A percentile compares a stretch with the other conserved stretches of the same genome.
These are phyloP conservation scores for Heliconius erato DNA, from an alignment of 2,888 invertebrate genomes.

Conservation along the genomic window DNA sequence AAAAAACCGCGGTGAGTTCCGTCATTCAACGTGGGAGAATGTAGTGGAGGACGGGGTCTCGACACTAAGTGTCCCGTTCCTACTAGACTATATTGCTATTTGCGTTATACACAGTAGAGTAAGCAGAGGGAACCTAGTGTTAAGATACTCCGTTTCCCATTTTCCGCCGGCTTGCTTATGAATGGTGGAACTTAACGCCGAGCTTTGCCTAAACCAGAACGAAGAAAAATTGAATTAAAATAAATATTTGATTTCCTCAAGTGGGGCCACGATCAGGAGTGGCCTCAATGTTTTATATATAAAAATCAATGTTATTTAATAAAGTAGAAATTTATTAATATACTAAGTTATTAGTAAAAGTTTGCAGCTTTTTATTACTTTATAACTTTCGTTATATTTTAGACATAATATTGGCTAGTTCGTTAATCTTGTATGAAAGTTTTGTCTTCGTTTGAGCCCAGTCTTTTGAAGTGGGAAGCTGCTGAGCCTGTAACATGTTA, in stretches of 20 bases:
- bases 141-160: no score
- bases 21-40: neutral
- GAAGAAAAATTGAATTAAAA: no score
- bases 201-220: no score
- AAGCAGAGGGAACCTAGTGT: no score
- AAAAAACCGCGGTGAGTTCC: neutral
- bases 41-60: neutral
- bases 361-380: neutral
- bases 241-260: no score
- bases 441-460: neutral
- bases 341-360: neutral
- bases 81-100: no score
- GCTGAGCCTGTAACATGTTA: neutral
- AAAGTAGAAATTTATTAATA: neutral
- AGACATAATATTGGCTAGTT: neutral
- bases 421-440: neutral
- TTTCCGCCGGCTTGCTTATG: no score
- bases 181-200: no score
- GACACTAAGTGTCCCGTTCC: neutral
- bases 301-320: neutral
- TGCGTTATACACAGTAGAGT: no score
- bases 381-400: constrained; percentile 4
- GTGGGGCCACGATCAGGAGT: no score
- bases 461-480: constrained; percentile 2
- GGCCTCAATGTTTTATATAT: no score